These are phyloP conservation scores for Campylomormyrus tamandua DNA, from an alignment of 2,113 vertebrate species.

Conservation along the genomic window DNA sequence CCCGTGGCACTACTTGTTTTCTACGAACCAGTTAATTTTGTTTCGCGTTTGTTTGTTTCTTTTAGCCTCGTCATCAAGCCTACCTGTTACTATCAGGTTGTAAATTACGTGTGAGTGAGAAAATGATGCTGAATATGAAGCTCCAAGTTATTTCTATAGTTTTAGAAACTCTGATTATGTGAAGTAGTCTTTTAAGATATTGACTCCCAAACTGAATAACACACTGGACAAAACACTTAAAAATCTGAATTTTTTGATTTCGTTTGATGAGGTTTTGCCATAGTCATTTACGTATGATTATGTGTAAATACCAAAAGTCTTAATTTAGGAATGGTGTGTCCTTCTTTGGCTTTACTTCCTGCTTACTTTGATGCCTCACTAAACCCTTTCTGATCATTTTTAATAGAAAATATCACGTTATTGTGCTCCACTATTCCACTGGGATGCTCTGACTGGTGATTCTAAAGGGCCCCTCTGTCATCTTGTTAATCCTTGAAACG, in stretches of 20 bases:
- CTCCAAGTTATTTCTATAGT: constrained; percentile 9
- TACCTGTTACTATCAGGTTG: not conserved
- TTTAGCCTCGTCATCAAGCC: not conserved
- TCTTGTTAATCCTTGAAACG: not conserved
- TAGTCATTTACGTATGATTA: not conserved
- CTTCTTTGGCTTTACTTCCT: not conserved
- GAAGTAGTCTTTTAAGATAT: not conserved
- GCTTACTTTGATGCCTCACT: not conserved
- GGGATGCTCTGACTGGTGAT: not conserved
- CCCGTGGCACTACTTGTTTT: constrained; percentile 13
- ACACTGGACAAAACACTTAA: constrained; percentile 2
- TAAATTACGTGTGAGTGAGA: not conserved
- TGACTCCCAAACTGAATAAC: constrained; percentile 26
- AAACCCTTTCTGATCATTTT: not conserved
- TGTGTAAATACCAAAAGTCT: not conserved
- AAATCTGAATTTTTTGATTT: not conserved
- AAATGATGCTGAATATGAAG: not conserved
- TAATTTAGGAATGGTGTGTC: not conserved
- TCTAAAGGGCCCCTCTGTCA: not conserved
- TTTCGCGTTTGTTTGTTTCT: not conserved
- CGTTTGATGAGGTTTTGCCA: not conserved
- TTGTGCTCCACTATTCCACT: not conserved
- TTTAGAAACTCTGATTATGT: constrained; percentile 3
- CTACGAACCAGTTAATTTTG: not conserved
- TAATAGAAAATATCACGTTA: not conserved